phyloP scores from a whole-genome alignment of 37 sponge, comb jelly and placozoan species.

The Halichondria panicea region DNA sequence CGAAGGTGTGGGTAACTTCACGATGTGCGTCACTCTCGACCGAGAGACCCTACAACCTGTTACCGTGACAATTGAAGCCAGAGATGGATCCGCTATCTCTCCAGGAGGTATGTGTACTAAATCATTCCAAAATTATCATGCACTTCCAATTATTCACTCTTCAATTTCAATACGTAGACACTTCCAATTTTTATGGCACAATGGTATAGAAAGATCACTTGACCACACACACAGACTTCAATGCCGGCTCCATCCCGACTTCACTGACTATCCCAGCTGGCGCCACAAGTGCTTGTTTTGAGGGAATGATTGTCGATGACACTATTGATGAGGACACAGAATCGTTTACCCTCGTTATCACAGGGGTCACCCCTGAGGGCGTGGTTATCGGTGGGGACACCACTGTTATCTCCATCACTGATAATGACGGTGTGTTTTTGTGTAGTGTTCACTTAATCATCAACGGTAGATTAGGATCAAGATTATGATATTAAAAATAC shows the following conservation, averaged over 20 bases:
- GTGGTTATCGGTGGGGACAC: background rate
- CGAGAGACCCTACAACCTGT: background rate
- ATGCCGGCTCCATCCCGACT: background rate
- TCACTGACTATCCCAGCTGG: background rate
- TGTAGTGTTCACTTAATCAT: background rate
- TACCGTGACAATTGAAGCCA: background rate
- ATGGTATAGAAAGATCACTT: no score
- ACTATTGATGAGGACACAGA: background rate
- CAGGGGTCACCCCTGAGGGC: background rate
- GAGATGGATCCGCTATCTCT: background rate
- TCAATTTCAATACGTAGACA: no score
- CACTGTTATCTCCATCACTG: background rate
- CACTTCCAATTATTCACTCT: no score
- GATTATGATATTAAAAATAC: no score
- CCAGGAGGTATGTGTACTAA: background rate
- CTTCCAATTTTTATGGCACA: no score
- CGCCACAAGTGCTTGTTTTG: slow-evolving; percentile 2
- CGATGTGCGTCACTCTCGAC: slow-evolving; percentile 7
- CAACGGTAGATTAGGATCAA: no score
- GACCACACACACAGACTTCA: background rate
- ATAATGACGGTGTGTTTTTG: background rate
- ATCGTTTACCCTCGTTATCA: slow-evolving; percentile 9
- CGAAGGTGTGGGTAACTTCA: slow-evolving; percentile 1
- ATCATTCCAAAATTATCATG: background rate
- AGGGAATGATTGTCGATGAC: slow-evolving; percentile 13